Base-by-base conservation (phyloP, 2,888 invertebrate genomes). In the Dione vanillae region DNA sequence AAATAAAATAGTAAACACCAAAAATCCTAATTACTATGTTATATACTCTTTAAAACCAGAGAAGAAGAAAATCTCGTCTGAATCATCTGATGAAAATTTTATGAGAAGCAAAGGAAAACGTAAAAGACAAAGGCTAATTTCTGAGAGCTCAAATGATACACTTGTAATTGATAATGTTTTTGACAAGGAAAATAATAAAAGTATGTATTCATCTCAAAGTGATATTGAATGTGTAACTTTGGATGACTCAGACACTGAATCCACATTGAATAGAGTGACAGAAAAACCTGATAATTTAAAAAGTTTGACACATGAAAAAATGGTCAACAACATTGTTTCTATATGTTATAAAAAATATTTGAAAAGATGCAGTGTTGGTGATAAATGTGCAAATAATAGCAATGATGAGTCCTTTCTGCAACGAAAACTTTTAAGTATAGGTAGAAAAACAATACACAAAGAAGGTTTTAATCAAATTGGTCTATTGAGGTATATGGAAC, bases 391-490 rank as follows among this genome's bases (percentile, higher is more conserved):
- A 72, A 68, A 69, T 16, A 58, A 67, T 59, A 20, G 65, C 35
- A 76, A 76, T 67, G 75, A 76, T 68, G 82, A 86, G 73, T 79
- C 80, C 65, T 82, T 83, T 69, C 74, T 92, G 10, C 86, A 86
- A 80, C 89, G 85, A 70, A 92, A 91, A 82, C 74, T 92, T 54
- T 81, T 90, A 77, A 91, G 89, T 77, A 84, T 92, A 65, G 92
- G 92, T 62, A 80, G 85, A 72, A 92, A 92, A 82, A 78, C 86
- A 37, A 83, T 92, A 65, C 84, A 83, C 75, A 84, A 81, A 74
- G 79, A 81, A 61, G 82, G 82, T 47, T 80, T 89, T 59, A 84
- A 83, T 75, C 86, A 86, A 67, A 86, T 80, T 69, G 91, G 90
- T 8, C 65, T 93, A 27, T 77, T 91, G 51, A 82, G 87, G 75